Evolutionary conservation across 2,797 vertebrate genomes (phyloP), one percentile per base, ranked within the genome.

Genomic region (Sphenodon punctatus): DNA sequence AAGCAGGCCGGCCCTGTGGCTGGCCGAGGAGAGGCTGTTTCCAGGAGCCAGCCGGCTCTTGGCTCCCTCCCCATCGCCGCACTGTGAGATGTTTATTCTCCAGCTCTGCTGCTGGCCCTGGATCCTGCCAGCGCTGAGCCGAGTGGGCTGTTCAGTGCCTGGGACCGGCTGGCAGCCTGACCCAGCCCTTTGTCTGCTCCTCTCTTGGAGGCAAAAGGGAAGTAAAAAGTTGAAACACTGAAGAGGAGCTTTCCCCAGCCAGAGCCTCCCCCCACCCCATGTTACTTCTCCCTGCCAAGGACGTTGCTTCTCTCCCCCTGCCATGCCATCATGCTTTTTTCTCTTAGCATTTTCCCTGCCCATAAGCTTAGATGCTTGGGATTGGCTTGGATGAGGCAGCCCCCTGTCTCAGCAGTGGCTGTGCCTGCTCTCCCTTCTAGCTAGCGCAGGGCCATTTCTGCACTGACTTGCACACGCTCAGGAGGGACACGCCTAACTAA

Each of bases 51-150:
- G 45, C 78, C 41, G 42, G 75, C 25, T 86, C 80, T 78, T 90
- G 93, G 89, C 89, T 76, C 77, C 46, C 5, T 67, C 7, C 49
- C 80, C 66, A 78, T 55, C 73, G 75, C 87, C 77, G 67, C 32
- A 11, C 84, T 3, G 49, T 81, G 89, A 85, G 80, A 67, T 89
- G 88, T 90, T 91, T 90, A 81, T 80, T 78, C 86, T 87, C 53
- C 45, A 75, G 55, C n/a, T 60, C 67, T 27, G 22, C 78, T 55
- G 63, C 69, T 82, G 87, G 84, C 82, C 63, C 58, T 2, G 6
- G 68, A 75, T 71, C 60, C 49, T 69, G 84, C 85, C 89, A 81
- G 76, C 25, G n/a, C 66, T 20, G 2, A 27, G 49, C 5, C 8
- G 63, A 69, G n/a, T n/a, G n/a, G 73, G 82, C 48, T 34, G 27